Percentiles rank a stretch among this genome's conserved stretches.
phyloP scores from a whole-genome alignment of 2,888 invertebrate genomes.

The Pterobdella sp. region DNA sequence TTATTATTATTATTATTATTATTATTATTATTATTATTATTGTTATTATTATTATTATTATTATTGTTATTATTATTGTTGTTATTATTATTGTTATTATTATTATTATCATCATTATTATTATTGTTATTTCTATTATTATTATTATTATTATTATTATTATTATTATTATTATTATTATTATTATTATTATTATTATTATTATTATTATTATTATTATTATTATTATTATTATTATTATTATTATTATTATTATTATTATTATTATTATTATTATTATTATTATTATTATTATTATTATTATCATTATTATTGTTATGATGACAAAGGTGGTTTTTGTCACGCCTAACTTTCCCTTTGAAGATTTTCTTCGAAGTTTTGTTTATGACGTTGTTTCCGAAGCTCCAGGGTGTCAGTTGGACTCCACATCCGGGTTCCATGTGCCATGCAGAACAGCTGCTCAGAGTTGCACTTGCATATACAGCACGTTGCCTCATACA shows the following conservation, averaged over 20 bases:
- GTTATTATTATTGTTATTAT: conserved; percentile 26
- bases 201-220: conserved; percentile 19
- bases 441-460: no score
- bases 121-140: conserved; percentile 20
- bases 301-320: conserved; percentile 13
- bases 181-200: conserved; percentile 27
- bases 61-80: conserved; percentile 25
- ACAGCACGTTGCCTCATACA: neutral
- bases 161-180: conserved; percentile 25
- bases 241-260: conserved; percentile 20
- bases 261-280: conserved; percentile 25
- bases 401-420: neutral
- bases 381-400: neutral
- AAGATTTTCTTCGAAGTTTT: neutral
- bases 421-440: neutral
- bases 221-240: conserved; percentile 14
- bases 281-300: conserved; percentile 17
- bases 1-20: conserved; percentile 12
- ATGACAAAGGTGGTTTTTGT: neutral
- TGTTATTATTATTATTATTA: conserved; percentile 18
- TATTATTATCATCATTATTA: conserved; percentile 21
- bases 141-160: conserved; percentile 22
- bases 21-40: conserved; percentile 26
- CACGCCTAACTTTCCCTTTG: no score
- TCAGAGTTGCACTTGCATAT: neutral